These are phyloP conservation scores for Platysteira castanea DNA, from an alignment of 2,113 vertebrate genomes.

Conservation along the genomic window DNA sequence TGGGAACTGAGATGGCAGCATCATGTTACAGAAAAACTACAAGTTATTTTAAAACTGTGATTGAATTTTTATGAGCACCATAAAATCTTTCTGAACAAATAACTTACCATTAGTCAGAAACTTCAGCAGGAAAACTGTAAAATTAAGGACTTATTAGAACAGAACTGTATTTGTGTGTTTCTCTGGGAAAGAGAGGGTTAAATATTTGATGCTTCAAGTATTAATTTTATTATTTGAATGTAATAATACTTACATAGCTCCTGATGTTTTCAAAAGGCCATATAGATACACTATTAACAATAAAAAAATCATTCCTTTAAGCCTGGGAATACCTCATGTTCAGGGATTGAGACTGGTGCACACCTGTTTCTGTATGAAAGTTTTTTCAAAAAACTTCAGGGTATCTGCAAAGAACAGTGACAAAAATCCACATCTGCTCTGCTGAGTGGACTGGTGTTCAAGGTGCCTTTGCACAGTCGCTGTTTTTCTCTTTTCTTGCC, in stretches of 20 bases:
- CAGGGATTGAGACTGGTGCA: not conserved
- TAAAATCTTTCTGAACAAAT: constrained; percentile 85
- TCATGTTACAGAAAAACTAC: constrained; percentile 76
- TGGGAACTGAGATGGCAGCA: constrained; percentile 77
- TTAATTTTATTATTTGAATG: constrained; percentile 20
- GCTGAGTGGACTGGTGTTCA: not conserved
- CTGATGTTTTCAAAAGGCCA: not conserved
- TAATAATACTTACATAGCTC: not conserved
- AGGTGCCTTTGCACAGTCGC: not conserved
- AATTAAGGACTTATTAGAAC: constrained; percentile 62
- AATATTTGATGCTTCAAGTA: constrained; percentile 18
- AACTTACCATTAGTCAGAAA: constrained; percentile 74
- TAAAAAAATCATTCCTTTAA: not conserved
- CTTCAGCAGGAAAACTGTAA: constrained; percentile 73
- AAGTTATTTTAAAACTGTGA: constrained; percentile 83
- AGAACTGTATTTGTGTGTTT: constrained; percentile 46
- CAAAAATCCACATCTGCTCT: not conserved
- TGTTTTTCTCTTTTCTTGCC: not conserved
- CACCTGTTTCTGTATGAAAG: not conserved
- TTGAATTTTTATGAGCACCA: constrained; percentile 77
- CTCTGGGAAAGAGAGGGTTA: not conserved
- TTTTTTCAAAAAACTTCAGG: not conserved
- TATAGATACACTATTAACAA: not conserved
- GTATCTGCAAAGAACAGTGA: not conserved
- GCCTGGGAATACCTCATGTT: not conserved